Evolutionary conservation across 2,113 vertebrate genomes (phyloP).

Genomic region (Carollia perspicillata): DNA sequence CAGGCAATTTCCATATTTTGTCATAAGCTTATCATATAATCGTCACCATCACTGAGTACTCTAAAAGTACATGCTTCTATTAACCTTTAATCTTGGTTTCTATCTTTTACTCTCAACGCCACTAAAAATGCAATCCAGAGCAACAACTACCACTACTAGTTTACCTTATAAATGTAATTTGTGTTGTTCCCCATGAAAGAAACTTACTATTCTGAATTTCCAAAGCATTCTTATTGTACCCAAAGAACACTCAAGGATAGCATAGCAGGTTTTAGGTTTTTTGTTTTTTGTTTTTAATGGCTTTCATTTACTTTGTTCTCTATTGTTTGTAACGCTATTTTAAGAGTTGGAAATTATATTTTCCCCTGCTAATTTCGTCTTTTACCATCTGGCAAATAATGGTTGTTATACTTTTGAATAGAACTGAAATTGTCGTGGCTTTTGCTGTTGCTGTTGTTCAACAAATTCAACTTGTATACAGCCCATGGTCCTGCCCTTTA

Average conservation of each 20-base stretch:
- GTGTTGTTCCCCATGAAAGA: slow-evolving; percentile 40
- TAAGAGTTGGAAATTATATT: slow-evolving; percentile 77
- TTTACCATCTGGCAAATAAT: slow-evolving; percentile 78
- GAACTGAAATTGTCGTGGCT: slow-evolving; percentile 69
- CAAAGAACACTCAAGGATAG: slow-evolving; percentile 24
- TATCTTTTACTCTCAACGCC: not conserved
- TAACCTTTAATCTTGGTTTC: not conserved
- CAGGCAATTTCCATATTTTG: not conserved
- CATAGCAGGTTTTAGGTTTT: not conserved
- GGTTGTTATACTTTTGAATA: slow-evolving; percentile 73
- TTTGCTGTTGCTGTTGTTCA: slow-evolving; percentile 71
- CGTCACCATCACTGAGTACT: not conserved
- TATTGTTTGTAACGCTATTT: slow-evolving; percentile 73
- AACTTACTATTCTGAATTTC: slow-evolving; percentile 50
- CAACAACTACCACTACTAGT: not conserved
- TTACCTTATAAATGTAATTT: not conserved
- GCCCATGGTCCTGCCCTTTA: slow-evolving; percentile 36
- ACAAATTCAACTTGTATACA: slow-evolving; percentile 61
- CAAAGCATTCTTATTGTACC: slow-evolving; percentile 12
- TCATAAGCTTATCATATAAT: not conserved
- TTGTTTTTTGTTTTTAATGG: not conserved
- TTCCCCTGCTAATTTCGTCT: slow-evolving; percentile 75
- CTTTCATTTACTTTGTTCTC: slow-evolving; percentile 73
- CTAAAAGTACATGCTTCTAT: not conserved
- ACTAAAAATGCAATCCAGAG: slow-evolving; percentile 15